Conservation (phyloP, 2,113 vertebrate species). For the Microtus montanus region DNA sequence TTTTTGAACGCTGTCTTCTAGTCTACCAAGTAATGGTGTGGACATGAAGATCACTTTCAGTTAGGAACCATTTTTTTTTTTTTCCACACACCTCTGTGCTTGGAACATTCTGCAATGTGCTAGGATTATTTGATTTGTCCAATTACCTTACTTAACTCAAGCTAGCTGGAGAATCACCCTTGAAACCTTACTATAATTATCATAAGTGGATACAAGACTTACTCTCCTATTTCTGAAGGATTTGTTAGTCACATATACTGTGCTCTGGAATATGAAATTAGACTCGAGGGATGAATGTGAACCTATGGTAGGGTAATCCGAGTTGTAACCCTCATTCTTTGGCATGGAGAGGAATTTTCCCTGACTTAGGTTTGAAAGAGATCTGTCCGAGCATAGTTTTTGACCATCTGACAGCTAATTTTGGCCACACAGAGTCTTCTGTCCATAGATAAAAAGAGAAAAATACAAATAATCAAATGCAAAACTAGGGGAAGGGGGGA, state of each 20-base stretch:
- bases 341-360: neutral
- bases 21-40: neutral
- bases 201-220: neutral
- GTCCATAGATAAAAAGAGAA: neutral
- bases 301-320: neutral
- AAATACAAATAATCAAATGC: neutral
- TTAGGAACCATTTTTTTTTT: neutral
- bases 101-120: neutral
- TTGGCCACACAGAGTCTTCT: neutral
- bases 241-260: neutral
- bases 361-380: neutral
- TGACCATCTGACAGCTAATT: neutral
- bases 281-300: neutral
- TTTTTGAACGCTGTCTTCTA: neutral
- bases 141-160: neutral
- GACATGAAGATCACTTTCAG: neutral
- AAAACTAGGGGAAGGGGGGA: rapidly evolving
- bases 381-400: neutral
- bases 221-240: neutral
- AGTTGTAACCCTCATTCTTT: neutral
- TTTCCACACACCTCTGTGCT: neutral
- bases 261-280: neutral
- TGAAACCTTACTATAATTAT: neutral
- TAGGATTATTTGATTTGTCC: neutral
- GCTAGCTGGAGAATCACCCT: neutral